Conservation (phyloP, 1,140 invertebrate species). For the Ruditapes philippinarum region DNA sequence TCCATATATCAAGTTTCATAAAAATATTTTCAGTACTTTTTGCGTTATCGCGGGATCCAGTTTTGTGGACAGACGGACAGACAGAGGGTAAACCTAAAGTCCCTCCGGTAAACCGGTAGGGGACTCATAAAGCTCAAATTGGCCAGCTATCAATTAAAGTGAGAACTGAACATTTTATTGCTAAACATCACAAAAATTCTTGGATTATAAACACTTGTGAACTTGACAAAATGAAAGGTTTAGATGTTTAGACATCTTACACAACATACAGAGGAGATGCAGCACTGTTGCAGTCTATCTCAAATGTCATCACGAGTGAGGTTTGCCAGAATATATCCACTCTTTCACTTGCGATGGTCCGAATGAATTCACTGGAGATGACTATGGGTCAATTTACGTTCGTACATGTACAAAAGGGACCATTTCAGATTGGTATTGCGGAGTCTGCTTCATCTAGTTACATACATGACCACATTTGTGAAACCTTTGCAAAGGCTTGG, state of each 20-base stretch:
- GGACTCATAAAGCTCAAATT: not conserved
- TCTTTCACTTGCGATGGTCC: conserved; percentile 44
- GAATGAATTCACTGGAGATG: conserved; percentile 37
- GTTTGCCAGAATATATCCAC: not conserved
- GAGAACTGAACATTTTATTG: conserved; percentile 24
- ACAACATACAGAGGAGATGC: conserved; percentile 11
- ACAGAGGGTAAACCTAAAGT: too few relatives aligned
- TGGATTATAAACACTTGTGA: not conserved
- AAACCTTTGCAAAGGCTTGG: not conserved
- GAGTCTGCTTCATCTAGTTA: not conserved
- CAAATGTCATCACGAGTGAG: not conserved
- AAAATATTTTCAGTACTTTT: too few relatives aligned
- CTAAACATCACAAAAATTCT: conserved; percentile 25
- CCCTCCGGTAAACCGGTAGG: too few relatives aligned
- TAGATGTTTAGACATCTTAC: conserved; percentile 45
- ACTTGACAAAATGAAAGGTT: conserved; percentile 42
- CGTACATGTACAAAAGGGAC: conserved; percentile 37
- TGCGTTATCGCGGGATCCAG: too few relatives aligned
- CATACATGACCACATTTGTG: not conserved
- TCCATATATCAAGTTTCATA: too few relatives aligned
- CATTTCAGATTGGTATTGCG: not conserved
- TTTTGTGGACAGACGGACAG: too few relatives aligned
- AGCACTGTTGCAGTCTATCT: not conserved
- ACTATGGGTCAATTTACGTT: conserved; percentile 5
- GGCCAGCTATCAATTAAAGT: conserved; percentile 6